Evolutionary conservation across 23 tunicate species (phyloP).

Genomic region (Ciona savignyi): DNA sequence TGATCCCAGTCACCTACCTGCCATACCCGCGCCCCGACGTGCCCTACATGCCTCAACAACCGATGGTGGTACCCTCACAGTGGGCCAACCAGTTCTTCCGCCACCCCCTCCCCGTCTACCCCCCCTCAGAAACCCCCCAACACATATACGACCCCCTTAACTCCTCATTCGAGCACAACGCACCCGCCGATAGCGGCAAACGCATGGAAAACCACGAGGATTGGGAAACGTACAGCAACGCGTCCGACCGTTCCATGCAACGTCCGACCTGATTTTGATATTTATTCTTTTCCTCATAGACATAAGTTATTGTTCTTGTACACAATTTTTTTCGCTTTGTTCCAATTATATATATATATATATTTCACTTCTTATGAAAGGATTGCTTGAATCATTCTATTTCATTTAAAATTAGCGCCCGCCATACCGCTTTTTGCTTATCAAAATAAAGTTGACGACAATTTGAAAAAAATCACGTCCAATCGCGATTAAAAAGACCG

Average conservation of each 20-base stretch:
- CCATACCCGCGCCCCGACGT: constrained; percentile 22
- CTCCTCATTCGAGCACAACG: constrained; percentile 14
- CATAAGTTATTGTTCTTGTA: too few relatives aligned
- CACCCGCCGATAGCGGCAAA: background rate
- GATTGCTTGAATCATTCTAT: too few relatives aligned
- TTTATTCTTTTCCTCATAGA: too few relatives aligned
- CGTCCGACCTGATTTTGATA: constrained; percentile 22
- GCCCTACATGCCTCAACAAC: constrained; percentile 3
- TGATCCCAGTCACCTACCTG: constrained; percentile 41
- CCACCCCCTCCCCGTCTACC: constrained; percentile 24
- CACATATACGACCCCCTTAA: background rate
- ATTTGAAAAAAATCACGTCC: too few relatives aligned
- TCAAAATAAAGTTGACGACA: too few relatives aligned
- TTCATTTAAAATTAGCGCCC: too few relatives aligned
- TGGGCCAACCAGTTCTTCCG: constrained; percentile 50
- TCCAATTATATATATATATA: too few relatives aligned
- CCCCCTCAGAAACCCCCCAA: constrained; percentile 16
- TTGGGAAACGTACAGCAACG: constrained; percentile 59
- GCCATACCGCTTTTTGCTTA: too few relatives aligned
- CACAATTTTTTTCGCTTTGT: too few relatives aligned
- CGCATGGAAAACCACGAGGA: constrained; percentile 41
- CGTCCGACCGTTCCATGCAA: constrained; percentile 48
- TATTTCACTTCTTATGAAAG: too few relatives aligned
- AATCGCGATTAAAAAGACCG: too few relatives aligned
- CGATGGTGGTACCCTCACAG: constrained; percentile 38